A percentile compares a stretch with the other conserved stretches of the same genome.
Evolutionary conservation across 2,888 invertebrate genomes (phyloP).

Genomic region (Noctua janthina): DNA sequence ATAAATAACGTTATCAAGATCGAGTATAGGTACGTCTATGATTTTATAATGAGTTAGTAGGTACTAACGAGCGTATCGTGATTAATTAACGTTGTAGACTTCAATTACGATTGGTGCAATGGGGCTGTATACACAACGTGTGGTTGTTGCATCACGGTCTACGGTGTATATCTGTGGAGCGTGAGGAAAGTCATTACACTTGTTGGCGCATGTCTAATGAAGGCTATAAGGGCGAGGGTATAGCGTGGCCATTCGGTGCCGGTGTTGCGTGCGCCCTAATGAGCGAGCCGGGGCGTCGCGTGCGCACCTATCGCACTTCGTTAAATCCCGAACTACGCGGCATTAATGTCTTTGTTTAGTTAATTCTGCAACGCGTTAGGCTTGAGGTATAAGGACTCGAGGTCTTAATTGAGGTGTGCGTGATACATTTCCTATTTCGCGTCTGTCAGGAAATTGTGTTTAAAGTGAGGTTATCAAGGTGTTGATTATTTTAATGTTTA

Average conservation of each 20-base stretch:
- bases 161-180: conserved; percentile 61
- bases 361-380: conserved; percentile 69
- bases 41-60: conserved; percentile 64
- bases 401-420: conserved; percentile 55
- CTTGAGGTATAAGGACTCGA: conserved; percentile 62
- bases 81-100: conserved; percentile 65
- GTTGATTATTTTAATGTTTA: conserved; percentile 7
- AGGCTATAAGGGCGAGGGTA: conserved; percentile 72
- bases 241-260: conserved; percentile 66
- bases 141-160: conserved; percentile 49
- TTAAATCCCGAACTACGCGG: conserved; percentile 83
- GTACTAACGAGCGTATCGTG: conserved; percentile 69
- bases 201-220: conserved; percentile 81
- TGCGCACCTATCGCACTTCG: conserved; percentile 84
- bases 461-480: conserved; percentile 8
- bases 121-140: conserved; percentile 57
- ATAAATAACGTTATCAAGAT: conserved; percentile 51
- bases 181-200: conserved; percentile 80
- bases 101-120: conserved; percentile 68
- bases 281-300: conserved; percentile 82
- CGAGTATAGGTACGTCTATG: conserved; percentile 54
- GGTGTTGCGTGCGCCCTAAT: conserved; percentile 86
- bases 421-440: conserved; percentile 42
- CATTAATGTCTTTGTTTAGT: conserved; percentile 77
- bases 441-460: conserved; percentile 21